These are phyloP conservation scores for Muschampia plurimacula DNA, from an alignment of 2,888 invertebrate genomes.

Conservation along the genomic window DNA sequence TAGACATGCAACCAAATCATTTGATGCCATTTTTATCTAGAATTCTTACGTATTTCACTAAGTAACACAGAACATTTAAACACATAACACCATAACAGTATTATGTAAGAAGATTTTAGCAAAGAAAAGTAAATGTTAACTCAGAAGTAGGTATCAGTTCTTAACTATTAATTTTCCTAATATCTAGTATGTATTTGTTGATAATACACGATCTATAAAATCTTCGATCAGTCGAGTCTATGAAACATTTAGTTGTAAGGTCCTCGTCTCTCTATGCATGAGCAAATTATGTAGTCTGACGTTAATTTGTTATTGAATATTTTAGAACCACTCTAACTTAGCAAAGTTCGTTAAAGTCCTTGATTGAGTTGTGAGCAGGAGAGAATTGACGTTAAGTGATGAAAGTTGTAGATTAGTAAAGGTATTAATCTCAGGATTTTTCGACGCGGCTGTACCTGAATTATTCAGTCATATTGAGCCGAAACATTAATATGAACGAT, in stretches of 20 bases:
- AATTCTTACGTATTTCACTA: no score
- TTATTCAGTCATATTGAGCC: no score
- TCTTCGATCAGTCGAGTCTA: background rate
- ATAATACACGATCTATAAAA: background rate
- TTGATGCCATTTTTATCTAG: no score
- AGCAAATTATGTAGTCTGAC: conserved; percentile 60
- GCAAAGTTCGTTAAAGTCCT: conserved; percentile 76
- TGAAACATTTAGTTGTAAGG: conserved; percentile 27
- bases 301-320: conserved; percentile 78
- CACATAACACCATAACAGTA: no score
- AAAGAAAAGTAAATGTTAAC: no score
- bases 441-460: no score
- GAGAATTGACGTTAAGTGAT: conserved; percentile 17
- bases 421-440: background rate
- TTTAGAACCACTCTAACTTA: conserved; percentile 81
- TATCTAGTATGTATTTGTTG: no score
- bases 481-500: no score
- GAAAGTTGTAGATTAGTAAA: background rate
- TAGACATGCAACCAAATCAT: no score
- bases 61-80: no score
- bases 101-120: no score
- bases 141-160: background rate
- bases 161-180: background rate
- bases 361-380: conserved; percentile 65
- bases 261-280: conserved; percentile 51